These are phyloP conservation scores for Drosophila nr. medialis DNA, from an alignment of 2,888 invertebrate genomes.

Conservation along the genomic window DNA sequence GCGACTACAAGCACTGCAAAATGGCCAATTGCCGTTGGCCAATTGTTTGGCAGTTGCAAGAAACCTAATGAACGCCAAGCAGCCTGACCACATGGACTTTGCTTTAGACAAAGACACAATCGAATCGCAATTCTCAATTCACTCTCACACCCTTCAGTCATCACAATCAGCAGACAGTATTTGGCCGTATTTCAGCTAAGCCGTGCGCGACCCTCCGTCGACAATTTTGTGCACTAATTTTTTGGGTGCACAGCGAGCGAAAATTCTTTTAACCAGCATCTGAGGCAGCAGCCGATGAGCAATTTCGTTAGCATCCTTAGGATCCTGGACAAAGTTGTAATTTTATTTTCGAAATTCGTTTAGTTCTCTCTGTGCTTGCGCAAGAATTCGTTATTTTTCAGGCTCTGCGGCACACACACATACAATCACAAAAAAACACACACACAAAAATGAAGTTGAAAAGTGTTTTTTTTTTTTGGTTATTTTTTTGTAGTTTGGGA, in stretches of 20 bases:
- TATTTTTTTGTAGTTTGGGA: conserved; percentile 46
- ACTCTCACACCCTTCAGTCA: neutral
- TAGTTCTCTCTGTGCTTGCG: conserved; percentile 79
- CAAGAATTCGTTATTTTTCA: conserved; percentile 78
- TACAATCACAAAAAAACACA: conserved; percentile 26
- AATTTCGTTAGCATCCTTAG: conserved; percentile 70
- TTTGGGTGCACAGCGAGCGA: conserved; percentile 53
- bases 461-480: conserved; percentile 48
- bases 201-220: conserved; percentile 63
- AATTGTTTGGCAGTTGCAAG: conserved; percentile 46
- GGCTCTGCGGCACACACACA: conserved; percentile 17
- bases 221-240: conserved; percentile 71
- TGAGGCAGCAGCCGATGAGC: conserved; percentile 27
- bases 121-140: conserved; percentile 6
- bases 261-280: conserved; percentile 28
- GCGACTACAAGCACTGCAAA: neutral
- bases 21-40: conserved; percentile 43
- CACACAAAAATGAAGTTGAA: conserved; percentile 71
- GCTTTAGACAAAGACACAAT: conserved; percentile 8
- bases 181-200: conserved; percentile 34
- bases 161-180: neutral
- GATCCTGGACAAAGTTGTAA: conserved; percentile 74
- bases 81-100: conserved; percentile 29
- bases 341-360: conserved; percentile 80
- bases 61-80: conserved; percentile 65